Conservation (phyloP, 2,797 vertebrate genomes). For the Fundulus diaphanus region DNA sequence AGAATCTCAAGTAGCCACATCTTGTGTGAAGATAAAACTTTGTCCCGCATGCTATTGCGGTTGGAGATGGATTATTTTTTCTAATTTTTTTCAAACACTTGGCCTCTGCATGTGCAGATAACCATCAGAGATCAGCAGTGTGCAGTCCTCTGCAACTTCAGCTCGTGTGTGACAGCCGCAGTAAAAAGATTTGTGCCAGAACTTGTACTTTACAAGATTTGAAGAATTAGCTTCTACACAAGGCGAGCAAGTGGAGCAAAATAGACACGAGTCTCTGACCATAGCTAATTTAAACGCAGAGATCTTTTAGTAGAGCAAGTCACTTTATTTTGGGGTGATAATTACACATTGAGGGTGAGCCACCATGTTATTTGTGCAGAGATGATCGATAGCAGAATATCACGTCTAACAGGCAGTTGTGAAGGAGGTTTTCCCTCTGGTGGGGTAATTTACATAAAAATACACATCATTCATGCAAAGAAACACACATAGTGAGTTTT, state of each 20-base stretch:
- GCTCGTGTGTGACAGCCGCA: slow-evolving; percentile 28
- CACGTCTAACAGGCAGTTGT: slow-evolving; percentile 59
- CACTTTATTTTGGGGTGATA: slow-evolving; percentile 80
- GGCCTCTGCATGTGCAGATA: slow-evolving; percentile 25
- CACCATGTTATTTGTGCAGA: slow-evolving; percentile 77
- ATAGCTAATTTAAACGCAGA: slow-evolving; percentile 47
- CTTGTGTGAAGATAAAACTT: neutral
- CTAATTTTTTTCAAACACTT: slow-evolving; percentile 7
- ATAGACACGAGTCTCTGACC: slow-evolving; percentile 28
- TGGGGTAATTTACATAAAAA: slow-evolving; percentile 22
- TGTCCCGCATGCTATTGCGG: neutral
- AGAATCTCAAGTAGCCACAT: neutral
- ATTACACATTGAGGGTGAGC: slow-evolving; percentile 66
- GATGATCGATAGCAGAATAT: slow-evolving; percentile 82
- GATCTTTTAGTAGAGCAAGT: slow-evolving; percentile 44
- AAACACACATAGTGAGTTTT: slow-evolving; percentile 4
- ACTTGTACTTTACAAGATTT: slow-evolving; percentile 35
- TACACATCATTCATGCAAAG: slow-evolving; percentile 3
- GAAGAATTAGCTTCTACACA: neutral
- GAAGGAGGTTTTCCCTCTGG: slow-evolving; percentile 49
- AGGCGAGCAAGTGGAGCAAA: slow-evolving; percentile 9
- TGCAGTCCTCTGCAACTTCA: slow-evolving; percentile 15
- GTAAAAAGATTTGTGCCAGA: slow-evolving; percentile 15
- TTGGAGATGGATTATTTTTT: neutral
- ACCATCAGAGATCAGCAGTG: slow-evolving; percentile 23